phyloP scores from a whole-genome alignment of 1,140 invertebrate species.

The Camponotus pennsylvanicus region DNA sequence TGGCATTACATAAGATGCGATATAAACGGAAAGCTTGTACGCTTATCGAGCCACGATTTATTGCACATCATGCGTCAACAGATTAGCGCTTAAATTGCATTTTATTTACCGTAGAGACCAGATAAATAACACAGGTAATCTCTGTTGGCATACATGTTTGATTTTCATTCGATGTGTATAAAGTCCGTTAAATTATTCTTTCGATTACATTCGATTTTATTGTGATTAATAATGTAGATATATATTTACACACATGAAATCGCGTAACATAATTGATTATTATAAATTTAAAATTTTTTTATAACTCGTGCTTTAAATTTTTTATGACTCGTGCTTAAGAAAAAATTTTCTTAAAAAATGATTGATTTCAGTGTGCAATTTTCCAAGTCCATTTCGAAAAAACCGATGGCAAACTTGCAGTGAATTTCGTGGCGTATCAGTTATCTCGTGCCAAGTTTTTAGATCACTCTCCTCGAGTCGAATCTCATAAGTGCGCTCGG shows the following conservation, averaged over 20 bases:
- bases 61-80: neutral
- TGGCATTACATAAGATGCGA: constrained; percentile 32
- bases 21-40: constrained; percentile 31
- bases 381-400: neutral
- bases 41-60: constrained; percentile 32
- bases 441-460: constrained; percentile 32
- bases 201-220: neutral
- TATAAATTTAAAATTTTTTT: neutral
- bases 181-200: constrained; percentile 10
- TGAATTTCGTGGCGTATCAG: neutral
- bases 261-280: neutral
- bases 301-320: neutral
- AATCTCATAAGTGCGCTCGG: constrained; percentile 51
- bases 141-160: neutral
- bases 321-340: neutral
- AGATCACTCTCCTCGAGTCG: constrained; percentile 27
- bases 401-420: neutral
- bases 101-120: neutral
- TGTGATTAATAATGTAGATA: neutral
- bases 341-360: neutral
- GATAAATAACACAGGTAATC: neutral
- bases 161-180: neutral
- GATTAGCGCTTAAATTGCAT: constrained; percentile 31
- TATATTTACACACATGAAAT: neutral
- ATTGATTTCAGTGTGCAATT: neutral